These are phyloP conservation scores for Pangasius macronema DNA, from an alignment of 2,797 vertebrate species.

Conservation along the genomic window DNA sequence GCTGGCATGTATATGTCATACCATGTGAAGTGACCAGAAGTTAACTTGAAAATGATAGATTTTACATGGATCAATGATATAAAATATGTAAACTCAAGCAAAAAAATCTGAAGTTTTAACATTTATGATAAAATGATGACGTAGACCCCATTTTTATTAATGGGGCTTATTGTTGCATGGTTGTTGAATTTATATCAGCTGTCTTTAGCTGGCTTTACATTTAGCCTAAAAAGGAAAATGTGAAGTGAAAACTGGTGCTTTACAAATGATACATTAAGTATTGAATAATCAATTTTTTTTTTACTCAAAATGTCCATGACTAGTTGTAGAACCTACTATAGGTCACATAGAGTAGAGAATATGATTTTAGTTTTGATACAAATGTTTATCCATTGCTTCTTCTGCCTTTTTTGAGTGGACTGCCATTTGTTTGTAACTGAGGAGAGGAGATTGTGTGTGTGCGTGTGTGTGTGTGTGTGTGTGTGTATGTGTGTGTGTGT, in stretches of 20 bases:
- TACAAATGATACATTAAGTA: not conserved
- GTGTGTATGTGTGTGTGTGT: conserved; percentile 21
- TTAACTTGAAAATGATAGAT: no score
- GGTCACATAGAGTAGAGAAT: not conserved
- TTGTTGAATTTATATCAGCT: not conserved
- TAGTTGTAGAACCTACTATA: not conserved
- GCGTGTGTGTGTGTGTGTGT: conserved; percentile 39
- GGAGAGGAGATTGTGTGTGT: not conserved
- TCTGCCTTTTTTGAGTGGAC: not conserved
- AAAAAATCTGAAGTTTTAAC: no score
- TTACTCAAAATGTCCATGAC: not conserved
- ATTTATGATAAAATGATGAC: no score
- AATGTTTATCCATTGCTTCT: not conserved
- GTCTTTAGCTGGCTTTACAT: not conserved
- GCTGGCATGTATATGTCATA: no score
- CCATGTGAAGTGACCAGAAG: no score
- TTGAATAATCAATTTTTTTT: not conserved
- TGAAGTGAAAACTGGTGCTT: not conserved
- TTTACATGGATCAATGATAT: no score
- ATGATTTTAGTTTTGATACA: not conserved
- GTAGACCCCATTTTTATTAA: no score
- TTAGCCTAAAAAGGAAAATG: not conserved
- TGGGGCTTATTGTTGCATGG: not conserved
- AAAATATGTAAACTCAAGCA: no score
- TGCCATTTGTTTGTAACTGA: not conserved